Evolutionary conservation across 2,888 invertebrate genomes (phyloP).

Genomic region (Scaptomyza flava): DNA sequence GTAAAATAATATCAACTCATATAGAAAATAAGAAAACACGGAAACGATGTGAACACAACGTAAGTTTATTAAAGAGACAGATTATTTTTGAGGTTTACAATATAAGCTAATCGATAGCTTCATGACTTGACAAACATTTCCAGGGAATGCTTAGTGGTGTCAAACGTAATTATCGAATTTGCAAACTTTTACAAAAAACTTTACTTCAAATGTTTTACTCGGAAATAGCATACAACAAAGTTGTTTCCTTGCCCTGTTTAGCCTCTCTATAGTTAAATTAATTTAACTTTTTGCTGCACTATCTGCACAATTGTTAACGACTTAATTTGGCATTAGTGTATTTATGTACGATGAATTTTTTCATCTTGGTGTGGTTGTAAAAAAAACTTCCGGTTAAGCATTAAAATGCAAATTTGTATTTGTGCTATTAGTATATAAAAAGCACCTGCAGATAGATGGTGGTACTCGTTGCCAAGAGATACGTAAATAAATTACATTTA

Average conservation of each 20-base stretch:
- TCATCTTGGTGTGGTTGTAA: slow-evolving; percentile 14
- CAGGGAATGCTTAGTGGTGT: no score
- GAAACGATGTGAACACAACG: no score
- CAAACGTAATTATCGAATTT: no score
- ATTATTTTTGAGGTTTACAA: no score
- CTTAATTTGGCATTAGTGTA: not conserved
- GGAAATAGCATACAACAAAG: not conserved
- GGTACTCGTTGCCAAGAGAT: slow-evolving; percentile 49
- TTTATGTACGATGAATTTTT: not conserved
- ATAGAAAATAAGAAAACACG: no score
- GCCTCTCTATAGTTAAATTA: not conserved
- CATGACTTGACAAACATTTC: no score
- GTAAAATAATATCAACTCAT: no score
- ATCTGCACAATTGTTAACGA: not conserved
- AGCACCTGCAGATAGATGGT: slow-evolving; percentile 69
- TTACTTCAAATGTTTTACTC: no score
- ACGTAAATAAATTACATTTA: slow-evolving; percentile 74
- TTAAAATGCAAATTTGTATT: slow-evolving; percentile 69
- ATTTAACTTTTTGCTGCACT: not conserved
- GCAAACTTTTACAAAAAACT: no score
- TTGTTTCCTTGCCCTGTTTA: not conserved
- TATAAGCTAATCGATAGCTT: no score
- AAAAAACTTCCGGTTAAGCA: slow-evolving; percentile 13
- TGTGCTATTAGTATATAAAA: slow-evolving; percentile 71
- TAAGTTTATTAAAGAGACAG: no score